Evolutionary conservation across 1,140 invertebrate genomes (phyloP), one percentile per base, ranked within the genome.

Genomic region (Spodoptera litura): DNA sequence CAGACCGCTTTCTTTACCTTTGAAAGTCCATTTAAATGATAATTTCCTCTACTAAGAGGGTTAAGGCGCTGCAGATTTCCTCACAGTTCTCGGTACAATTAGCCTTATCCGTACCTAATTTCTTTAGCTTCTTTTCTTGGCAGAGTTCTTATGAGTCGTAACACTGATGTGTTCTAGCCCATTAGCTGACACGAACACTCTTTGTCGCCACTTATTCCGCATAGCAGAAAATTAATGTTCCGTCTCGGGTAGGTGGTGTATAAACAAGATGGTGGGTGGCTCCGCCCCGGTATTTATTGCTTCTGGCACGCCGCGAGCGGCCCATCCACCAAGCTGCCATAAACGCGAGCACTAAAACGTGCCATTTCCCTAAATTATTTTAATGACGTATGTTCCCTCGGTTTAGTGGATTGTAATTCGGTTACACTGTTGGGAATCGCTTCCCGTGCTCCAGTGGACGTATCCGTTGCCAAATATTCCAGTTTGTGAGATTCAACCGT

Each of bases 281-380:
- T 66, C 81, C 79, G 83, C 78, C 85, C 78, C 76, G 74, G 79
- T 87, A 85, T 92, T 91, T 92, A 90, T 88, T 85, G 83, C 82
- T 78, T 56, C 84, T 89, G 87, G 85, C 87, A 87, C 85, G 84
- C 73, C 79, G 84, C 68, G 59, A 78, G 75, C 78, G 71, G 78
- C 66, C 74, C 84, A 83, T 82, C 82, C 84, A 85, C 77, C 82
- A 35, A 56, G 74, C 73, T 80, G 74, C 79, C 83, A 87, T 89
- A 86, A 89, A 91, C 81, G 85, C 85, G 83, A 84, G 66, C 83
- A 87, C 81, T 87, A 85, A 88, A 90, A 88, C 83, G 83, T 86
- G 85, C 84, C 82, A 83, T 89, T 91, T 88, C 77, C 85, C 83
- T 86, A 87, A 89, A 91, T 91, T 89, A 91, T 88, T 90, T 89